A percentile compares a stretch with the other conserved stretches of the same genome.
Conservation (phyloP, 64 coral and sea anemone genomes). For the Cladopsammia gracilis region DNA sequence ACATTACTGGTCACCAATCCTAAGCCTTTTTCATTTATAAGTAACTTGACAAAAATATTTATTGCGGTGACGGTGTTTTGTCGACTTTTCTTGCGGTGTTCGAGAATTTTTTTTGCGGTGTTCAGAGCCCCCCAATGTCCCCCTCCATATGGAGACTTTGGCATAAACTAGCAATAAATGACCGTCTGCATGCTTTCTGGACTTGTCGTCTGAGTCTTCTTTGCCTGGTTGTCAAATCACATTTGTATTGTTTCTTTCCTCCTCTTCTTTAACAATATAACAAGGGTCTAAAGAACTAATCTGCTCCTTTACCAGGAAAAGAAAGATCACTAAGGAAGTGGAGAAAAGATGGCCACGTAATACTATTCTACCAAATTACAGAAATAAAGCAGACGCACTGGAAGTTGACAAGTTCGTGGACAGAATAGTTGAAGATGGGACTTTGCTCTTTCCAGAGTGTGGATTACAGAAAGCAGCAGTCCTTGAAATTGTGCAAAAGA, state of each 20-base stretch:
- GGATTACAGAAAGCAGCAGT: background rate
- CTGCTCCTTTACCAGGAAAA: slow-evolving; percentile 1
- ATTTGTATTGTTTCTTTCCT: background rate
- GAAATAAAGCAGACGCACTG: slow-evolving; percentile 16
- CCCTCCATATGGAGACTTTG: background rate
- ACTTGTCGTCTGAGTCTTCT: too few species aligned
- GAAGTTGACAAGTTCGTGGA: background rate
- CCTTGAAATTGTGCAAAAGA: background rate
- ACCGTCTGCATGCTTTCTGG: too few species aligned
- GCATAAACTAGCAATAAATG: background rate
- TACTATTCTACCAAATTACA: background rate
- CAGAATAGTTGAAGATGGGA: background rate
- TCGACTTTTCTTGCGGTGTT: too few species aligned
- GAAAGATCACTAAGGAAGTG: slow-evolving; percentile 1
- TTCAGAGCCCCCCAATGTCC: too few species aligned
- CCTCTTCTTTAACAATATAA: too few species aligned
- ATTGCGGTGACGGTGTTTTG: too few species aligned
- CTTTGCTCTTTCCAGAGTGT: background rate
- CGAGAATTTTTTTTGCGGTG: too few species aligned
- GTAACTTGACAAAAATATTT: too few species aligned
- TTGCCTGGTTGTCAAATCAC: too few species aligned
- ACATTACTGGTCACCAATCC: too few species aligned
- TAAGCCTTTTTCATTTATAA: too few species aligned
- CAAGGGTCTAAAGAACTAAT: too few species aligned
- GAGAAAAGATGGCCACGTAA: slow-evolving; percentile 4